These are phyloP conservation scores for Adelges cooleyi DNA, from an alignment of 1,140 invertebrate species.

Conservation along the genomic window DNA sequence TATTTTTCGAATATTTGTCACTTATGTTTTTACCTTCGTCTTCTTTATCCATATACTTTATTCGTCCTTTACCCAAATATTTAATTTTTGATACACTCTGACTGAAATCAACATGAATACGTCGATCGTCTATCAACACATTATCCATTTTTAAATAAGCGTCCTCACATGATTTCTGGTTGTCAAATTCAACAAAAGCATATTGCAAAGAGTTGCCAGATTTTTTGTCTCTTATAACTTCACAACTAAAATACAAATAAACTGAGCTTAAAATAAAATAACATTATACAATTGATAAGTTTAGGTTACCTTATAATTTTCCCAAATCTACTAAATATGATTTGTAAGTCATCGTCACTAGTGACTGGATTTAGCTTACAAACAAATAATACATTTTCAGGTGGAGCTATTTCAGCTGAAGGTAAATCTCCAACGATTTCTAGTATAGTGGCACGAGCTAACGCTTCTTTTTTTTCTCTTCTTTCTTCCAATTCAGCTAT, in stretches of 20 bases:
- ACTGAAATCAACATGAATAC: constrained; percentile 99
- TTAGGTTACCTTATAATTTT: constrained; percentile 70
- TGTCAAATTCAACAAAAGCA: constrained; percentile 97
- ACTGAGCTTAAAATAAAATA: constrained; percentile 7
- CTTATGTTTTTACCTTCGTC: constrained; percentile 13
- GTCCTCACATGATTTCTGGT: constrained; percentile 88
- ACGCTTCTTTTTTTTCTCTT: constrained; percentile 82
- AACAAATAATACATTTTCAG: constrained; percentile 98
- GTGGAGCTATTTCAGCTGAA: constrained; percentile 91
- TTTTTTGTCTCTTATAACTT: constrained; percentile 91
- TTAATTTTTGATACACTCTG: constrained; percentile 91
- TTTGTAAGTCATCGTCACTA: constrained; percentile 91
- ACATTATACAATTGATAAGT: background rate
- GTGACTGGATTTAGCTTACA: constrained; percentile 99
- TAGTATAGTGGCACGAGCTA: constrained; percentile 90
- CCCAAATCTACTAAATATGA: constrained; percentile 96
- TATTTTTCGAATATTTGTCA: constrained; percentile 13
- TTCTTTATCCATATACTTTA: constrained; percentile 40
- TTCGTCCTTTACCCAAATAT: constrained; percentile 72
- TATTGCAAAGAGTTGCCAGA: constrained; percentile 94
- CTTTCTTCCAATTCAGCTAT: constrained; percentile 77
- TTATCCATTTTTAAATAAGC: constrained; percentile 99
- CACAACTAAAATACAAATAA: constrained; percentile 76
- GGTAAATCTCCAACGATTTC: constrained; percentile 98
- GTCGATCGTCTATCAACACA: constrained; percentile 93